A percentile compares a stretch with the other conserved stretches of the same genome.
Evolutionary conservation across 2,113 vertebrate genomes (phyloP).

Genomic region (Pseudorasbora parva): DNA sequence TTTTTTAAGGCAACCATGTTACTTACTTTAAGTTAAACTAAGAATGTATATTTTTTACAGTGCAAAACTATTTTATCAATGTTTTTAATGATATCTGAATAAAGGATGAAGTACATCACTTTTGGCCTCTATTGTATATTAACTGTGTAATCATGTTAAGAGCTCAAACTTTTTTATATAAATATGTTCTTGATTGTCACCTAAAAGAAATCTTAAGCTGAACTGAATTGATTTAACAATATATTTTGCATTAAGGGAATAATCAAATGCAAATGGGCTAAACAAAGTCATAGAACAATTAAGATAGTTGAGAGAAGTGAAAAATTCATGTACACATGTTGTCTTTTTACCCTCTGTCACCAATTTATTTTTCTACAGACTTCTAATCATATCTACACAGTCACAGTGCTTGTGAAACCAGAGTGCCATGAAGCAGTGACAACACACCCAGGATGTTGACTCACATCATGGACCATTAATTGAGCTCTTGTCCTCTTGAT

Average conservation of each 20-base stretch:
- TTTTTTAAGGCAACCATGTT: no score
- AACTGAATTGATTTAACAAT: not conserved
- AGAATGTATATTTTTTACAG: no score
- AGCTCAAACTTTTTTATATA: not conserved
- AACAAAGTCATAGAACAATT: no score
- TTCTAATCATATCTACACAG: not conserved
- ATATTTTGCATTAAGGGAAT: no score
- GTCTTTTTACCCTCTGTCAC: not conserved
- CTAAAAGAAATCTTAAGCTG: not conserved
- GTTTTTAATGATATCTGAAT: no score
- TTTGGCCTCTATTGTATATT: not conserved
- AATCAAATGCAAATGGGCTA: no score
- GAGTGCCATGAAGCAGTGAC: not conserved
- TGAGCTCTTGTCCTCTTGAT: not conserved
- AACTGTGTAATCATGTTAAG: not conserved
- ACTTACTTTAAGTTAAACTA: no score
- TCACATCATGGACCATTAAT: constrained; percentile 17
- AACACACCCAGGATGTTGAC: not conserved
- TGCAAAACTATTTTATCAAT: no score
- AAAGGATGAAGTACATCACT: no score
- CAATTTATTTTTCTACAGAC: not conserved
- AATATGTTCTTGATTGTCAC: no score
- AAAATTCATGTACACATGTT: not conserved
- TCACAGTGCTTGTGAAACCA: constrained; percentile 18
- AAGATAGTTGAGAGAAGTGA: no score